These are phyloP conservation scores for Callitettix versicolor DNA, from an alignment of 1,140 invertebrate genomes.

Conservation along the genomic window DNA sequence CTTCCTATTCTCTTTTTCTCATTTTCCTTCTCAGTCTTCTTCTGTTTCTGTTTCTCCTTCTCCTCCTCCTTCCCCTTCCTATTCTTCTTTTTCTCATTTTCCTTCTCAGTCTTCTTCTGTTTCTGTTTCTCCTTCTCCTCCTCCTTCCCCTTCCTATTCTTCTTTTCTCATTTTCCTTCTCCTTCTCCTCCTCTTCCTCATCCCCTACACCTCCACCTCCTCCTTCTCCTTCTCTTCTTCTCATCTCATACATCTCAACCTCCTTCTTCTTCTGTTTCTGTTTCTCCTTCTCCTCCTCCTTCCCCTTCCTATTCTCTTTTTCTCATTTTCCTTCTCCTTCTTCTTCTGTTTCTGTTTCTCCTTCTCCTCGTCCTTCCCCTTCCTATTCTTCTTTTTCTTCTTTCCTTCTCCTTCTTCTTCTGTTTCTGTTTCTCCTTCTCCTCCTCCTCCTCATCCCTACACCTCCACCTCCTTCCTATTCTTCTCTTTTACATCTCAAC, in stretches of 20 bases:
- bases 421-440: too few relatives aligned
- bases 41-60: too few relatives aligned
- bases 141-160: conserved; percentile 18
- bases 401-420: conserved; percentile 9
- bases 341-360: too few relatives aligned
- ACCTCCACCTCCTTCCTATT: conserved; percentile 15
- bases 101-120: too few relatives aligned
- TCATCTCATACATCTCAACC: too few relatives aligned
- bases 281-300: neutral
- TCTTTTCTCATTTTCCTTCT: conserved; percentile 14
- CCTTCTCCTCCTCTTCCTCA: conserved; percentile 21
- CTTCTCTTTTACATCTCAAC: conserved; percentile 14
- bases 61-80: too few relatives aligned
- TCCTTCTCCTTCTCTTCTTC: conserved; percentile 14
- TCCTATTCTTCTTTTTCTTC: too few relatives aligned
- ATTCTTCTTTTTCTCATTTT: too few relatives aligned
- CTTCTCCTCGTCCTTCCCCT: too few relatives aligned
- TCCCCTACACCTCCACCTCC: too few relatives aligned
- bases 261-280: conserved; percentile 7
- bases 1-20: too few relatives aligned
- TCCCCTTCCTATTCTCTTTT: neutral
- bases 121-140: conserved; percentile 5
- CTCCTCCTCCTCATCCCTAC: conserved; percentile 12
- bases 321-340: conserved; percentile 5
- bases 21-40: too few relatives aligned